phyloP scores from a whole-genome alignment of 2,113 vertebrate species.

The Gallinago jamesoni region DNA sequence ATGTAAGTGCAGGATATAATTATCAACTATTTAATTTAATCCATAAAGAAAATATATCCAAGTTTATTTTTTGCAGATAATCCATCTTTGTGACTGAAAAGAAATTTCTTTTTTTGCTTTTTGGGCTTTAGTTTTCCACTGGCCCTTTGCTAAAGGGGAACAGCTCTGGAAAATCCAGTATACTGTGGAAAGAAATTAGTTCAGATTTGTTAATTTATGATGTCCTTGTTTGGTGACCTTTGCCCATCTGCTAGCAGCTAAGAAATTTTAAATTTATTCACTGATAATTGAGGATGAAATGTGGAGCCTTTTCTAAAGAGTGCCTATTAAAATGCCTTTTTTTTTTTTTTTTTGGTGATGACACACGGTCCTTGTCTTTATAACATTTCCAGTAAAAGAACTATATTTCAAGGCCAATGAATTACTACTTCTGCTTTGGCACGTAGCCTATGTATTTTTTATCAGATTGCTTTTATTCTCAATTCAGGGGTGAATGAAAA shows the following conservation, averaged over 20 bases:
- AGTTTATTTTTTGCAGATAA: neutral
- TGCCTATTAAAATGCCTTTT: neutral
- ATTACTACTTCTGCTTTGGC: slow-evolving; percentile 2
- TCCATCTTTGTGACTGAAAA: neutral
- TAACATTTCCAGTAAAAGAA: slow-evolving; percentile 9
- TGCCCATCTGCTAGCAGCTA: neutral
- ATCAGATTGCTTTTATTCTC: slow-evolving; percentile 43
- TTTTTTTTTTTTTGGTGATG: neutral
- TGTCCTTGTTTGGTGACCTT: neutral
- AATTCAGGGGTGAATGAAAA: slow-evolving; percentile 32
- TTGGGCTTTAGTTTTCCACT: neutral
- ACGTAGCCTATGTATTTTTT: neutral
- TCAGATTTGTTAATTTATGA: neutral
- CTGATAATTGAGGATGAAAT: slow-evolving; percentile 7
- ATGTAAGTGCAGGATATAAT: neutral
- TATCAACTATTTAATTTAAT: neutral
- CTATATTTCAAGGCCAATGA: neutral
- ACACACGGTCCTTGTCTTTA: neutral
- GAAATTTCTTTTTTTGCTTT: neutral
- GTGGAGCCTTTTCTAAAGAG: neutral
- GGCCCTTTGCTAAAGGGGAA: neutral
- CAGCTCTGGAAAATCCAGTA: neutral
- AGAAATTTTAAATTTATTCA: slow-evolving; percentile 23
- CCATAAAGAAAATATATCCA: neutral
- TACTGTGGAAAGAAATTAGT: neutral